Evolutionary conservation across 2,888 invertebrate genomes (phyloP).

Genomic region (Monochamus alternatus): DNA sequence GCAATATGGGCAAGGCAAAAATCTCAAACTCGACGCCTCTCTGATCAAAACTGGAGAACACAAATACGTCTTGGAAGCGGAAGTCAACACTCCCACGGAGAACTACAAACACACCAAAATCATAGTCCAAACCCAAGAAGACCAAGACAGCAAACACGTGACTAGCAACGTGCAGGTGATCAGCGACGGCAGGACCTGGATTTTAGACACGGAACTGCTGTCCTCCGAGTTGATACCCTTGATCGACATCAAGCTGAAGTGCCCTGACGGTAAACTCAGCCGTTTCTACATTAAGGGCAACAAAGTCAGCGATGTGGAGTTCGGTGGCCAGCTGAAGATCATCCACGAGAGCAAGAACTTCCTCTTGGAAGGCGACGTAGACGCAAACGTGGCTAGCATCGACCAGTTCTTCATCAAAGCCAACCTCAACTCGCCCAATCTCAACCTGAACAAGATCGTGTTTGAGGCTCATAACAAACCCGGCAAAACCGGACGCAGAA

Average conservation of each 20-base stretch:
- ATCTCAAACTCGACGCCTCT: slow-evolving; percentile 66
- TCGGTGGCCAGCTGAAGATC: slow-evolving; percentile 73
- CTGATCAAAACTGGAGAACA: slow-evolving; percentile 59
- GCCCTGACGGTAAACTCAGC: slow-evolving; percentile 71
- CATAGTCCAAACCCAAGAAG: slow-evolving; percentile 69
- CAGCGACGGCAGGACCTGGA: slow-evolving; percentile 76
- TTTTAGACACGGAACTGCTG: slow-evolving; percentile 73
- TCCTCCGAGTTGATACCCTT: slow-evolving; percentile 74
- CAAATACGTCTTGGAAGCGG: slow-evolving; percentile 70
- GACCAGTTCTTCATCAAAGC: slow-evolving; percentile 79
- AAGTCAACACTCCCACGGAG: slow-evolving; percentile 71
- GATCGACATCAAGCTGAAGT: slow-evolving; percentile 74
- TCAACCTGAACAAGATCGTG: slow-evolving; percentile 78
- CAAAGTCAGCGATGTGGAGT: slow-evolving; percentile 74
- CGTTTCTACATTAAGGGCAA: slow-evolving; percentile 70
- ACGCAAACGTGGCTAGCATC: slow-evolving; percentile 74
- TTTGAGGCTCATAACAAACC: slow-evolving; percentile 77
- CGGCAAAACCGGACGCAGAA: slow-evolving; percentile 75
- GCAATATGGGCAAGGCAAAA: slow-evolving; percentile 67
- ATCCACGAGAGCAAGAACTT: slow-evolving; percentile 67
- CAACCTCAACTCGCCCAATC: slow-evolving; percentile 77
- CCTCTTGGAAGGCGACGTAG: slow-evolving; percentile 73
- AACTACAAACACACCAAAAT: slow-evolving; percentile 57
- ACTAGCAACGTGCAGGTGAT: slow-evolving; percentile 71
- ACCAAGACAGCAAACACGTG: slow-evolving; percentile 59